Conservation (phyloP, 2,797 vertebrate species). For the Ctenopoma multispine region DNA sequence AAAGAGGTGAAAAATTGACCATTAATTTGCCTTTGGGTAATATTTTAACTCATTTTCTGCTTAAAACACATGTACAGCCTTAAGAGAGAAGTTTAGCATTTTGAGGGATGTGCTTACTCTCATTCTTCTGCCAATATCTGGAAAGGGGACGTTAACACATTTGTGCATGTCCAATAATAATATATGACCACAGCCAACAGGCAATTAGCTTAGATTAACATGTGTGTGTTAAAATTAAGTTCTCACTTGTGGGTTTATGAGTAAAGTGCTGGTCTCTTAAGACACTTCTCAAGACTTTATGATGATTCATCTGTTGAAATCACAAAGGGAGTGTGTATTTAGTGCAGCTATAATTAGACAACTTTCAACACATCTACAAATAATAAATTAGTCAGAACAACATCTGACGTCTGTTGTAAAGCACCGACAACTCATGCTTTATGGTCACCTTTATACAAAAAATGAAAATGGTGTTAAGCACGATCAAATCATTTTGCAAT, state of each 20-base stretch:
- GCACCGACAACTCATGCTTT: not conserved
- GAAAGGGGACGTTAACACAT: too few relatives aligned
- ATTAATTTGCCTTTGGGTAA: not conserved
- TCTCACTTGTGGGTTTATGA: too few relatives aligned
- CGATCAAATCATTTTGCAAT: not conserved
- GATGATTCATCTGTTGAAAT: constrained; percentile 9
- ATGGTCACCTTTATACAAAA: not conserved
- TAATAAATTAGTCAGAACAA: constrained; percentile 14
- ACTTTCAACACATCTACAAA: constrained; percentile 3
- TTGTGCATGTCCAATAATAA: too few relatives aligned
- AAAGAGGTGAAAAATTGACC: not conserved
- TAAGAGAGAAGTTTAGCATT: not conserved
- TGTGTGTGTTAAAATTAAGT: too few relatives aligned
- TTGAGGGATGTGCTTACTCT: not conserved
- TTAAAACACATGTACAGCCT: too few relatives aligned
- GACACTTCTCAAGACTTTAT: not conserved
- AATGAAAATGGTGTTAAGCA: not conserved
- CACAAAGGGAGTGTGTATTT: not conserved
- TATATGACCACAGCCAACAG: too few relatives aligned
- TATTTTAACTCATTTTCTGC: too few relatives aligned
- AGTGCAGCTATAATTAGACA: not conserved
- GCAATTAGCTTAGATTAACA: too few relatives aligned
- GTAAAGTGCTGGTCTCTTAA: too few relatives aligned
- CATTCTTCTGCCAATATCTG: too few relatives aligned
- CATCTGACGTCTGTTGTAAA: not conserved